A percentile compares a stretch with the other conserved stretches of the same genome.
These are phyloP conservation scores for Heliocidaris tuberculata DNA, from an alignment of 35 echinoderm and acorn worm species.

Conservation along the genomic window DNA sequence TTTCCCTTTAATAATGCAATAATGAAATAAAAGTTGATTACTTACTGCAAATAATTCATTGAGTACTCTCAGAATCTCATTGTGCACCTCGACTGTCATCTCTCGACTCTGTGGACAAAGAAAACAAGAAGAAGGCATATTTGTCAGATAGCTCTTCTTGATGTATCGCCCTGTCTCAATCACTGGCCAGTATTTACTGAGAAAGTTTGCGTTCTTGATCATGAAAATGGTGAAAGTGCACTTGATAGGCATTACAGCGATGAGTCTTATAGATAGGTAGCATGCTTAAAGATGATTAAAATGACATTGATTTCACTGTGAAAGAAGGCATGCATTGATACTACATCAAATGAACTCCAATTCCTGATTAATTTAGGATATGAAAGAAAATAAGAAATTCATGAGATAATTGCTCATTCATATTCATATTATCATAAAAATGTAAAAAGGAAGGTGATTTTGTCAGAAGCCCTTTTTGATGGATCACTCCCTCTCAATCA, in stretches of 20 bases:
- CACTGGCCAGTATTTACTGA: neutral
- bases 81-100: constrained; percentile 87
- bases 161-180: neutral
- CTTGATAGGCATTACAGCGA: neutral
- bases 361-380: too few relatives aligned
- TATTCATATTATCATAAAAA: too few relatives aligned
- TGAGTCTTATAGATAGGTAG: neutral
- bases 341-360: too few relatives aligned
- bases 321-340: too few relatives aligned
- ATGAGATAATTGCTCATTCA: too few relatives aligned
- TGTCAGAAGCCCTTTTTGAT: neutral
- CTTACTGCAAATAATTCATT: constrained; percentile 91
- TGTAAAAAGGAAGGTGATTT: constrained; percentile 42
- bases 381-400: too few relatives aligned
- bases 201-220: neutral
- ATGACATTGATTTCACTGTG: too few relatives aligned
- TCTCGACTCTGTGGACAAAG: constrained; percentile 79
- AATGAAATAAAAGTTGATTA: neutral
- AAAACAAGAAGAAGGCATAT: constrained; percentile 50
- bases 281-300: too few relatives aligned
- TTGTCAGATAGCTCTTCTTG: constrained; percentile 11
- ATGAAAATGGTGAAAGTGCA: neutral
- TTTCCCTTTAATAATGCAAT: neutral
- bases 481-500: neutral
- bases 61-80: constrained; percentile 78